Base-by-base conservation (phyloP, 2,888 invertebrate species). In the Hydraecia micacea region DNA sequence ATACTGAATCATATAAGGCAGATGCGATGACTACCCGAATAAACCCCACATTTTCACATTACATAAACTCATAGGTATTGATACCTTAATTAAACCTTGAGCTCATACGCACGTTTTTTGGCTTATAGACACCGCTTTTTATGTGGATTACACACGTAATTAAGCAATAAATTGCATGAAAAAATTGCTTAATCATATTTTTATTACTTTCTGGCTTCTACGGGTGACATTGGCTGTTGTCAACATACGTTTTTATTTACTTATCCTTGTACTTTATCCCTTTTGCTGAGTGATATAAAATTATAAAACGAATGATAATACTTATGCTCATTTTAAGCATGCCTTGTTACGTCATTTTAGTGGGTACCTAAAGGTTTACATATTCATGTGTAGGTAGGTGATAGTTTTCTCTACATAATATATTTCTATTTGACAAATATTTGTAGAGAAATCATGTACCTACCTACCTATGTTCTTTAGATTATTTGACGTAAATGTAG, bases 81-180 rank as follows among this genome's bases (percentile, higher is more conserved):
- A 88, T 79, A 46, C 72, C 73, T 78, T 86, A 86, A 86, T 87
- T 84, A 88, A 88, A 69, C 69, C 67, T 73, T 83, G 74, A 71
- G 66, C 71, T 49, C 69, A 73, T 78, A 79, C 67, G 46, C 75
- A 77, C 72, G 60, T 73, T 76, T 80, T 88, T 80, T 67, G 73
- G 63, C 68, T 80, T 85, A 81, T 87, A 88, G 86, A 89, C 86
- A 90, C 86, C 81, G 87, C 84, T 84, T 90, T 91, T 92, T 91
- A 92, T 92, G 89, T 88, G 82, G 75, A 90, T 91, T 92, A 91
- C 75, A 88, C 91, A 91, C 89, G 91, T 93, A 93, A 94, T 94
- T 90, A 93, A 94, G 93, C 86, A 91, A 94, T 94, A 94, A 93
- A 90, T 93, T 93, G 80, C 85, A 90, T 83, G 85, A 88, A 93